A percentile compares a stretch with the other conserved stretches of the same genome.
Conservation (phyloP, 2,888 invertebrate species). For the Andricus curvator region DNA sequence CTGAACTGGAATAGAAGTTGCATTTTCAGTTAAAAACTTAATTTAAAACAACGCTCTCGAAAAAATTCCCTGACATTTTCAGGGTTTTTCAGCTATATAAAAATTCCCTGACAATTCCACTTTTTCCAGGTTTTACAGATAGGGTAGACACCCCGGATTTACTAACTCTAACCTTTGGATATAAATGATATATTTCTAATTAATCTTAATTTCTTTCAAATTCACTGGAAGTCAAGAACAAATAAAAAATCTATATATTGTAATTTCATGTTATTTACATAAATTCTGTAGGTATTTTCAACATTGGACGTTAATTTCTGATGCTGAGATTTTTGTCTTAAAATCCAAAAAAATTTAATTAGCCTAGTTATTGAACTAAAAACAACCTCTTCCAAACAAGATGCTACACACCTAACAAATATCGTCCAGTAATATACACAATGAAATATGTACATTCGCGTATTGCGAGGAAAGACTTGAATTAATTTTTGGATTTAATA, state of each 20-base stretch:
- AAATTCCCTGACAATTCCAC: no score
- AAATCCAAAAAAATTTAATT: no score
- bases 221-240: not conserved
- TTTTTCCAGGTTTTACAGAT: no score
- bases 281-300: not conserved
- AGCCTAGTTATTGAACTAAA: not conserved
- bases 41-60: no score
- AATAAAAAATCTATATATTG: not conserved
- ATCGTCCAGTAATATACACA: not conserved
- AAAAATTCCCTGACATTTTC: no score
- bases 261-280: not conserved
- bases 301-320: not conserved
- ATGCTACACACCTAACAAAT: not conserved
- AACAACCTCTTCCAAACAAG: not conserved
- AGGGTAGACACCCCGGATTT: not conserved
- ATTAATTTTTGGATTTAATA: constrained; percentile 8
- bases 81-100: no score
- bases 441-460: not conserved
- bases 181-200: not conserved
- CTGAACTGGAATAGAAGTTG: no score
- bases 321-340: not conserved
- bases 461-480: not conserved
- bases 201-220: constrained; percentile 2
- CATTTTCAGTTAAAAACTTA: no score
- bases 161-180: not conserved